Percentiles rank a stretch among this genome's conserved stretches.
Evolutionary conservation across 35 echinoderm and acorn worm species (phyloP).

Genomic region (Stichopus chloronotus): DNA sequence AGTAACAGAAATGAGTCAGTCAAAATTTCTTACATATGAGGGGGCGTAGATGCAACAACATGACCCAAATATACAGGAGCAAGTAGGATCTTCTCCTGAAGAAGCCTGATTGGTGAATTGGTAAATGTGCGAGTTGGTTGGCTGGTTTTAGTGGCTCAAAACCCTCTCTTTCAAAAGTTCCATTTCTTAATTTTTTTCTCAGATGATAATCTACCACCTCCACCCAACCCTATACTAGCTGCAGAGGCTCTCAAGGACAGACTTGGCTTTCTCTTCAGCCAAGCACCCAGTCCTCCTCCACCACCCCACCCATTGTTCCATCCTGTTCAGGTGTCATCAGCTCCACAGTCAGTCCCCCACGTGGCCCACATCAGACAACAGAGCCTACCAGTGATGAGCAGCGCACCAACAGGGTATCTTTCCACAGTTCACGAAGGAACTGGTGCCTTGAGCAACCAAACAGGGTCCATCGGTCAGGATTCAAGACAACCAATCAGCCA

Average conservation of each 20-base stretch:
- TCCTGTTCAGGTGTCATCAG: neutral
- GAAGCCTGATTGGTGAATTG: too few species aligned
- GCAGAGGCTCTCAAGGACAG: slow-evolving; percentile 85
- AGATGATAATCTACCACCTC: slow-evolving; percentile 76
- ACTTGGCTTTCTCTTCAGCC: slow-evolving; percentile 90
- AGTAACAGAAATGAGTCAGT: too few species aligned
- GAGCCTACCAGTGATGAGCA: slow-evolving; percentile 43
- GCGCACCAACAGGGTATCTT: slow-evolving; percentile 25
- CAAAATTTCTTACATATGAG: too few species aligned
- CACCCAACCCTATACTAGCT: slow-evolving; percentile 79
- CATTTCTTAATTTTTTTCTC: neutral
- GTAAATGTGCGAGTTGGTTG: neutral
- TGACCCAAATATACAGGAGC: too few species aligned
- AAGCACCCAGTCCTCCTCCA: slow-evolving; percentile 69
- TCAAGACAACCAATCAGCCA: neutral
- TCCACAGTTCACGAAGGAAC: slow-evolving; percentile 50
- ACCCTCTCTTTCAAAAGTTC: neutral
- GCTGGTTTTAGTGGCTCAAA: neutral
- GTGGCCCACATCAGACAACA: slow-evolving; percentile 52
- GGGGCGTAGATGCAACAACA: too few species aligned
- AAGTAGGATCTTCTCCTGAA: too few species aligned
- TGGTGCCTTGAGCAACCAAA: slow-evolving; percentile 18
- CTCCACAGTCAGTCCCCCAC: slow-evolving; percentile 18
- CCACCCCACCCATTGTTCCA: slow-evolving; percentile 6
- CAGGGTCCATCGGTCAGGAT: neutral